Percentiles rank a stretch among this genome's conserved stretches.
These are phyloP conservation scores for Cottus gobio DNA, from an alignment of 2,113 vertebrate species.

Conservation along the genomic window DNA sequence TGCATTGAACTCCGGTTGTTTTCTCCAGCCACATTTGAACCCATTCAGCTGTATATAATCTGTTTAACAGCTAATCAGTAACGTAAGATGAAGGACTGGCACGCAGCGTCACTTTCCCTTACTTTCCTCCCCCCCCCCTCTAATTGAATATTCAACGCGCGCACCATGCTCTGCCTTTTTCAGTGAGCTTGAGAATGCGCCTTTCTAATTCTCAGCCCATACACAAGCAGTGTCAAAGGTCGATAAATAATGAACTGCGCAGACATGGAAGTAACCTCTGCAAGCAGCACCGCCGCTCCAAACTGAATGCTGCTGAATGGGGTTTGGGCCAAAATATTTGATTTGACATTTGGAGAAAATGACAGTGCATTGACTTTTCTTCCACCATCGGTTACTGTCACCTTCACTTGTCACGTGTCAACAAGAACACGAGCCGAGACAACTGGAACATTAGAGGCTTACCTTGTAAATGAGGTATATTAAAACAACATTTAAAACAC, in stretches of 20 bases:
- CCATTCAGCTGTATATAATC: constrained; percentile 72
- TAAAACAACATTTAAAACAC: background rate
- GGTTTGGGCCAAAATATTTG: constrained; percentile 15
- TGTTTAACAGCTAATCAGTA: constrained; percentile 79
- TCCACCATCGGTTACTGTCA: constrained; percentile 9
- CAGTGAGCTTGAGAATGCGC: constrained; percentile 73
- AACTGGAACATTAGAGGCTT: background rate
- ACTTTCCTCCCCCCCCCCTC: constrained; percentile 51
- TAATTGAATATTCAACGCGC: constrained; percentile 81
- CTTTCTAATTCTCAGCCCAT: constrained; percentile 88
- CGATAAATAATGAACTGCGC: constrained; percentile 94
- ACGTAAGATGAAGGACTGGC: constrained; percentile 76
- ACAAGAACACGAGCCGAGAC: background rate
- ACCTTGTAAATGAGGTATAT: background rate
- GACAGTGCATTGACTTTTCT: constrained; percentile 24
- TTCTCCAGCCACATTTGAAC: constrained; percentile 70
- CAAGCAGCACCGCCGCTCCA: constrained; percentile 72
- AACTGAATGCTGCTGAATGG: constrained; percentile 24
- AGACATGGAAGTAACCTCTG: constrained; percentile 91
- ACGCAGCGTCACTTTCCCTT: constrained; percentile 65
- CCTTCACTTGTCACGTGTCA: constrained; percentile 49
- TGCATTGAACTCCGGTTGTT: constrained; percentile 62
- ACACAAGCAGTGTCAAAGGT: constrained; percentile 90
- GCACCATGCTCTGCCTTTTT: constrained; percentile 69
- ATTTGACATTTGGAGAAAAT: constrained; percentile 32